Base-by-base conservation (phyloP, 2,888 invertebrate species). In the Hetaerina titia region DNA sequence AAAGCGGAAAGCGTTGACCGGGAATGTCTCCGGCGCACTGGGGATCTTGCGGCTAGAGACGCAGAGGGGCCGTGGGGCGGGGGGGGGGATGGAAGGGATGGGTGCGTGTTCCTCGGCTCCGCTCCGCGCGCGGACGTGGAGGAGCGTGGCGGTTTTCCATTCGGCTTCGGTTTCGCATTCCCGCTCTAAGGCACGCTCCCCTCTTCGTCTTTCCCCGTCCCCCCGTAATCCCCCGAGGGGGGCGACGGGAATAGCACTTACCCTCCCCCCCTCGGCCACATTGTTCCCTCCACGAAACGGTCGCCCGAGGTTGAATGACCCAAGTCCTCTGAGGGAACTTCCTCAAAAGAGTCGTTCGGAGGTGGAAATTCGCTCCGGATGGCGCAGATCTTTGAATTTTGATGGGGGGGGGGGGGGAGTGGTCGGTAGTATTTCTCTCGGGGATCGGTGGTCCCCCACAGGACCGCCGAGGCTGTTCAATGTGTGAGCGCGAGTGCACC, bases 321-420 rank as follows among this genome's bases (percentile, higher is more conserved):
- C 25, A 81, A 2, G 22, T 31, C 81, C 81, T 13, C 31, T 45
- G 25, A 31, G 31, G 81, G 15, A 31, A 15, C 13, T 31, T 31
- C 81, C 81, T 31, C 15, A 25, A 7, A 8, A 8, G 9, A 74
- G 81, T 25, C 81, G 22, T 81, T 8, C 7, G 81, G 15, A n/a
- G n/a, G 81, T 22, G 81, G 81, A 13, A 81, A 31, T 13, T 9
- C 81, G 81, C 81, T 45, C 45, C 81, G 31, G 81, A 31, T 81
- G 31, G 31, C 25, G 81, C 81, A 81, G 45, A 81, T 81, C 81
- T 81, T 19, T 81, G 81, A 81, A 81, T 81, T 81, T 81, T 81
- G 31, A 81, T 81, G 81, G 81, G 11, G 9, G 45, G n/a, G 81
- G 81, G 81, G 11, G 9, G 45, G n/a, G 81, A 9, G 81, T 31